Evolutionary conservation across 2,888 invertebrate species (phyloP).

Genomic region (Magallana nippona): DNA sequence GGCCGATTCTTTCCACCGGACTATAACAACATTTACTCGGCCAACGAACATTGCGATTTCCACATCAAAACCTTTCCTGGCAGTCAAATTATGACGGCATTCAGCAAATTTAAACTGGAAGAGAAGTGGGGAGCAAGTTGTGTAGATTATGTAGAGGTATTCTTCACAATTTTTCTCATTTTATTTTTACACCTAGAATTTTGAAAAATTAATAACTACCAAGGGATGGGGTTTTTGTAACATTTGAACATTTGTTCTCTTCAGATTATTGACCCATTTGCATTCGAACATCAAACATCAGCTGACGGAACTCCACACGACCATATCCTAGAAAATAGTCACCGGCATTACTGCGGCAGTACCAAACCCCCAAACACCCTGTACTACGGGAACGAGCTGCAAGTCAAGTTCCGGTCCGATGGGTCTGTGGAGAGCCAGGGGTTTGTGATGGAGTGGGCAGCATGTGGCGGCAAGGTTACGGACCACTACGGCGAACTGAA

Average conservation of each 20-base stretch:
- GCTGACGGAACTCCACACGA: not conserved
- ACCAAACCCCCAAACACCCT: not conserved
- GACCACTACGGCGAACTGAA: slow-evolving; percentile 28
- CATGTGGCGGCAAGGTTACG: slow-evolving; percentile 9
- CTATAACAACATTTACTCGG: slow-evolving; percentile 18
- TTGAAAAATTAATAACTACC: no score
- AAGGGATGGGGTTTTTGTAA: no score
- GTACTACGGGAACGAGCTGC: slow-evolving; percentile 11
- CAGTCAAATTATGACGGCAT: slow-evolving; percentile 18
- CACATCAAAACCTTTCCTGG: not conserved
- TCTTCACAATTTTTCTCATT: not conserved
- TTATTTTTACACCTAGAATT: not conserved
- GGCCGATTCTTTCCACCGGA: slow-evolving; percentile 21
- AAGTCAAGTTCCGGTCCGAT: slow-evolving; percentile 23
- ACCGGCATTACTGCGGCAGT: slow-evolving; percentile 26
- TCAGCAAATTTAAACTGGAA: slow-evolving; percentile 33
- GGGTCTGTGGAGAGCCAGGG: slow-evolving; percentile 18
- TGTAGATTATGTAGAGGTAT: slow-evolving; percentile 36
- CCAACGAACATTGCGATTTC: slow-evolving; percentile 35
- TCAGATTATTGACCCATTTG: slow-evolving; percentile 28
- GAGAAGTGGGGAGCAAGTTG: slow-evolving; percentile 8
- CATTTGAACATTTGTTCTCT: not conserved
- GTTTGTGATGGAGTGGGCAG: slow-evolving; percentile 37
- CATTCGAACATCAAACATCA: not conserved
- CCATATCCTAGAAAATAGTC: slow-evolving; percentile 2